A percentile compares a stretch with the other conserved stretches of the same genome.
phyloP scores from a whole-genome alignment of 1,140 invertebrate species.

The Stegodyphus mimosarum region DNA sequence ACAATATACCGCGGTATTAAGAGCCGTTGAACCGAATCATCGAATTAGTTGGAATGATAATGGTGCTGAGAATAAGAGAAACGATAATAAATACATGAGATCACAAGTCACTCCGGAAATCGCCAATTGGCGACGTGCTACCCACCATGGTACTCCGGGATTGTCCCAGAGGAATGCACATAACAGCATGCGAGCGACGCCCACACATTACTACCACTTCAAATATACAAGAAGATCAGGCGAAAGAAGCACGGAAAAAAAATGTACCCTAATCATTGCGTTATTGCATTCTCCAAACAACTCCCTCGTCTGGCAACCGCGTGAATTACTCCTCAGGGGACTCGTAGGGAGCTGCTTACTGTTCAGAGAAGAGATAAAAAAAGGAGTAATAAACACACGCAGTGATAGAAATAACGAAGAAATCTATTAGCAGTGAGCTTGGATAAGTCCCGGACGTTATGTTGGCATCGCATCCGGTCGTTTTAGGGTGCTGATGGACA shows the following conservation, averaged over 20 bases:
- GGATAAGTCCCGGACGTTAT: slow-evolving; percentile 10
- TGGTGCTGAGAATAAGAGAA: too few relatives aligned
- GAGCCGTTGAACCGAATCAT: too few relatives aligned
- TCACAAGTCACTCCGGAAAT: too few relatives aligned
- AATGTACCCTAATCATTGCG: background rate
- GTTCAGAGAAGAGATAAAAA: background rate
- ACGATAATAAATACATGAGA: too few relatives aligned
- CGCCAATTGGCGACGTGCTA: too few relatives aligned
- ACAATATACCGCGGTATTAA: too few relatives aligned
- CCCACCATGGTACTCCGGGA: too few relatives aligned
- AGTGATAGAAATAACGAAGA: slow-evolving; percentile 2
- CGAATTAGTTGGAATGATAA: too few relatives aligned
- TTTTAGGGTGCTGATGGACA: slow-evolving; percentile 2
- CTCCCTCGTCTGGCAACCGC: background rate
- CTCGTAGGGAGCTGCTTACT: background rate
- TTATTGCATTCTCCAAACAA: background rate
- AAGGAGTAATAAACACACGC: slow-evolving; percentile 8
- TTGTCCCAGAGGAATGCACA: too few relatives aligned
- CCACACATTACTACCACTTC: too few relatives aligned
- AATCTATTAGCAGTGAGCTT: background rate
- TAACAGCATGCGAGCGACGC: too few relatives aligned
- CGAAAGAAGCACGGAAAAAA: background rate
- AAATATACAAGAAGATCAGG: too few relatives aligned
- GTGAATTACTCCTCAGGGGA: background rate
- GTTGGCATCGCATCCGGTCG: slow-evolving; percentile 9